Percentiles rank a stretch among this genome's conserved stretches.
Evolutionary conservation across 53 echinoderm and acorn worm species (phyloP).

Genomic region (Luidia sarsii): DNA sequence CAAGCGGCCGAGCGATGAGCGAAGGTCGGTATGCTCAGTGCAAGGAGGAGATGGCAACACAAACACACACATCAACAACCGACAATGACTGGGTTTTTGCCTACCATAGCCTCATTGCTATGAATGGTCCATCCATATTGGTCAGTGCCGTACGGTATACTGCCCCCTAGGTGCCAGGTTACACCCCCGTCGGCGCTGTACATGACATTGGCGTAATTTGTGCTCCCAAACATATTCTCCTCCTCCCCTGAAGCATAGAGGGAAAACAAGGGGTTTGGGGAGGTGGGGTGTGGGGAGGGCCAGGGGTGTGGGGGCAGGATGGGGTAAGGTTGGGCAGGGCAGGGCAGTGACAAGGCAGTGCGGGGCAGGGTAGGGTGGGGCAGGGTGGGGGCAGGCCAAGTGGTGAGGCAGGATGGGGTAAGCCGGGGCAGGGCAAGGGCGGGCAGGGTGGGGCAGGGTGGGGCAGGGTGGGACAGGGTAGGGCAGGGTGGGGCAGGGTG

Average conservation of each 20-base stretch:
- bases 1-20: too few species aligned
- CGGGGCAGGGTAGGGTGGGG: too few species aligned
- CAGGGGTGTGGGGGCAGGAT: background rate
- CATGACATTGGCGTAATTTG: constrained; percentile 88
- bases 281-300: background rate
- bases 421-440: too few species aligned
- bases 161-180: constrained; percentile 81
- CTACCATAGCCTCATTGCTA: constrained; percentile 71
- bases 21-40: background rate
- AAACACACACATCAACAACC: too few species aligned
- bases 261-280: background rate
- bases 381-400: too few species aligned
- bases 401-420: too few species aligned
- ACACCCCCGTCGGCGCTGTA: constrained; percentile 77
- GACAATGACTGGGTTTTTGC: too few species aligned
- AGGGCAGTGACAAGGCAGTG: too few species aligned
- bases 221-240: constrained; percentile 70
- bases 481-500: too few species aligned
- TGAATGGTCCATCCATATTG: constrained; percentile 64
- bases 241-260: constrained; percentile 43
- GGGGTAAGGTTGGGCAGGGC: background rate
- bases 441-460: too few species aligned
- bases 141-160: constrained; percentile 63
- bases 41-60: background rate
- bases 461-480: too few species aligned